Base-by-base conservation (phyloP, 2,888 invertebrate genomes). In the Gymnocheta viridis region DNA sequence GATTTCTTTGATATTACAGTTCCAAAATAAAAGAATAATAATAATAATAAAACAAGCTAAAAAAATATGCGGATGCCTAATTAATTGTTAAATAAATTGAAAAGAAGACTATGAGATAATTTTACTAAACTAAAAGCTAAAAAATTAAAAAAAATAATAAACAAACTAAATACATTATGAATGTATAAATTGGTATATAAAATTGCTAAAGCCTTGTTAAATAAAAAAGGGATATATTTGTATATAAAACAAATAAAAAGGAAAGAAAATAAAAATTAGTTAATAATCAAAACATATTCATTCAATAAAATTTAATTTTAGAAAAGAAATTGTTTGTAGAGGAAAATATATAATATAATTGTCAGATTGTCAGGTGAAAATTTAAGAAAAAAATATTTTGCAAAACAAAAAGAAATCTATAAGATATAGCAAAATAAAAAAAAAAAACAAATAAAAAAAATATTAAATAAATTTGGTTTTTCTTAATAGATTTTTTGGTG, bases 61-160 rank as follows among this genome's bases (percentile, higher is more conserved):
- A 19, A 41, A 44, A 17, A 49, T 74, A 62, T 79, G 51, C 29
- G 54, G 60, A 44, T 47, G 44, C 22, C 29, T 35, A 27, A 64
- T 64, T 47, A 6, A 17, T 49, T 51, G 38, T 64, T 24, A 19
- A 74, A 64, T 70, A 22, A 69, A 17, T 66, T 66, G 51, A 58
- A 69, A 78, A 80, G n/a, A 67, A 82, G 49, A 77, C 58, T 77
- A 69, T 73, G 69, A 79, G 77, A 64, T 76, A 78, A 82, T 81
- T 85, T 85, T 70, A 73, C 82, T 85, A 85, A 85, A 85, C 64
- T 78, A 82, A 83, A 82, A 82, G 62, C 76, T 82, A 78, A 49
- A 58, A 77, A 82, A 77, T 66, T 76, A 79, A 69, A 64, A 72
- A 70, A 64, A 77, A 74, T 58, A 84, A 82, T 58, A 84, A 82